Conservation (phyloP, 1,140 invertebrate species). For the Gonatopus flavifemur region DNA sequence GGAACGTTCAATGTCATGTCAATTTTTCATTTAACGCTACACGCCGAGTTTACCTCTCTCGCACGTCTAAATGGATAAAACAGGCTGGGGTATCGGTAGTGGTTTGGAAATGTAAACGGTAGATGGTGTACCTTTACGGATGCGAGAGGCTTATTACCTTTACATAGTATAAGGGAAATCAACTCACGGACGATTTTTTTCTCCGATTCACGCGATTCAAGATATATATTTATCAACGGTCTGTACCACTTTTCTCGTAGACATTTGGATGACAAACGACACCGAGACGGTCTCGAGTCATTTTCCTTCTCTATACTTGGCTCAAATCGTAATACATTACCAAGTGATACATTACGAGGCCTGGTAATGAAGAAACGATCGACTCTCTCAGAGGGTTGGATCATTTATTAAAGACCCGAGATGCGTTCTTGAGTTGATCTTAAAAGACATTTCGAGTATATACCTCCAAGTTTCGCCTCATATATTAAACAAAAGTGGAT, state of each 20-base stretch:
- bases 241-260: too few species aligned
- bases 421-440: conserved; percentile 9
- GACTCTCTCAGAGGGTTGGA: conserved; percentile 9
- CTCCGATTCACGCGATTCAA: too few species aligned
- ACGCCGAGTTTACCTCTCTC: too few species aligned
- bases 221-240: too few species aligned
- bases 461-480: conserved; percentile 8
- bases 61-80: conserved; percentile 33
- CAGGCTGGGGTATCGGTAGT: conserved; percentile 10
- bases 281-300: conserved; percentile 20
- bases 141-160: too few species aligned
- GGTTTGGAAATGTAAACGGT: conserved; percentile 18
- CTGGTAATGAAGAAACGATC: conserved; percentile 27
- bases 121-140: conserved; percentile 37
- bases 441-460: conserved; percentile 15
- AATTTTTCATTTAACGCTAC: too few species aligned
- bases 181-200: too few species aligned
- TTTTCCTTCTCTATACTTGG: conserved; percentile 39
- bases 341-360: conserved; percentile 63
- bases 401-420: conserved; percentile 10
- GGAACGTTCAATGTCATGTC: too few species aligned
- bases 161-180: too few species aligned
- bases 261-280: conserved; percentile 18
- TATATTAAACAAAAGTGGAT: conserved; percentile 19
- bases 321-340: conserved; percentile 65